These are phyloP conservation scores for Elgonia sp. DNA, from an alignment of 2,888 invertebrate genomes.

Conservation along the genomic window DNA sequence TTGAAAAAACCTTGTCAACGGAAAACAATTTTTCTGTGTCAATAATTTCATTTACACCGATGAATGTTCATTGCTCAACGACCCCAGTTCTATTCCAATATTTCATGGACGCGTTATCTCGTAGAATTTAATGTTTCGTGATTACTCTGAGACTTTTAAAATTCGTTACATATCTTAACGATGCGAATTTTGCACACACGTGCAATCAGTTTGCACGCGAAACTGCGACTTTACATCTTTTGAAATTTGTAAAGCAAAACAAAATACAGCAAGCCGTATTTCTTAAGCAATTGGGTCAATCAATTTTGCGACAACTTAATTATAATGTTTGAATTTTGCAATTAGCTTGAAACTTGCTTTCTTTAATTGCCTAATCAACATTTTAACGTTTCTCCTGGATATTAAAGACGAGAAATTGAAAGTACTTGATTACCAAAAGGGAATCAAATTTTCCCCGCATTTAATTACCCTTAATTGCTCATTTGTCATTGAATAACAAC, in stretches of 20 bases:
- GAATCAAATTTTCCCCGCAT: slow-evolving; percentile 55
- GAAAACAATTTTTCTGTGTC: slow-evolving; percentile 38
- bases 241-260: slow-evolving; percentile 5
- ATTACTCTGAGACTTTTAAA: slow-evolving; percentile 29
- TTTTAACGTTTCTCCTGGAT: slow-evolving; percentile 46
- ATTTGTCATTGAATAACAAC: slow-evolving; percentile 63
- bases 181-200: slow-evolving; percentile 19
- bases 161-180: slow-evolving; percentile 20
- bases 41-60: slow-evolving; percentile 33
- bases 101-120: slow-evolving; percentile 37
- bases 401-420: slow-evolving; percentile 57
- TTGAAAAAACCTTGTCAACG: background rate
- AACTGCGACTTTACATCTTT: background rate
- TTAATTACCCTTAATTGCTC: slow-evolving; percentile 66
- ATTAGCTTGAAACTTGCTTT: slow-evolving; percentile 54
- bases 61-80: slow-evolving; percentile 42
- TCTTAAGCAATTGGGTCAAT: slow-evolving; percentile 44
- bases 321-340: slow-evolving; percentile 50
- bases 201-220: slow-evolving; percentile 18
- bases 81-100: slow-evolving; percentile 12
- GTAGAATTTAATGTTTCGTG: slow-evolving; percentile 41
- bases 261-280: background rate
- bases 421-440: slow-evolving; percentile 59
- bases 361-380: slow-evolving; percentile 66
- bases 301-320: slow-evolving; percentile 47